These are phyloP conservation scores for Potorous gilbertii DNA, from an alignment of 2,797 vertebrate species.

Conservation along the genomic window DNA sequence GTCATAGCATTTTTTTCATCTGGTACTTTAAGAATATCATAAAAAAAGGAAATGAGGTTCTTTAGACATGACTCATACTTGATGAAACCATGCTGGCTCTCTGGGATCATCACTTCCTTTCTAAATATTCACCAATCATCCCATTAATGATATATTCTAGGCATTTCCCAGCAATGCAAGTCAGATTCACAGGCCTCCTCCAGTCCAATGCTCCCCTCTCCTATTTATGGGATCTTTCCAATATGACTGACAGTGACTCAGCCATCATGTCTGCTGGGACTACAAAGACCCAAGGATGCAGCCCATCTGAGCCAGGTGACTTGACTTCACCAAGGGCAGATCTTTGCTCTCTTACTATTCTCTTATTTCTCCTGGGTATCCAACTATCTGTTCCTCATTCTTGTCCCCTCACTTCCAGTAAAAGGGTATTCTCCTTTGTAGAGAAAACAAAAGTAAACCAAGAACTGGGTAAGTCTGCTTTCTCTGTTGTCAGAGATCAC, in stretches of 20 bases:
- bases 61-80: not conserved
- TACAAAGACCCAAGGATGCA: not conserved
- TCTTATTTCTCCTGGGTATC: not conserved
- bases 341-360: not conserved
- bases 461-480: not conserved
- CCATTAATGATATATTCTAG: not conserved
- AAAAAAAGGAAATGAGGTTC: not conserved
- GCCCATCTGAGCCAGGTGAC: not conserved
- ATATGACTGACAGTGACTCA: not conserved
- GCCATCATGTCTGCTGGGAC: not conserved
- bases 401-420: not conserved
- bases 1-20: not conserved
- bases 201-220: too few species aligned
- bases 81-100: not conserved
- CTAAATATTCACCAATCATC: not conserved
- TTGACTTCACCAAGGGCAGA: not conserved
- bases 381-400: not conserved
- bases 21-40: not conserved
- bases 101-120: not conserved
- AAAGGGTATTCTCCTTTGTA: not conserved
- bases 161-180: not conserved
- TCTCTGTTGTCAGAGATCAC: not conserved
- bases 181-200: not conserved
- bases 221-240: not conserved
- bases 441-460: not conserved